Evolutionary conservation across 2,797 vertebrate genomes (phyloP).

Genomic region (Amblyraja radiata): DNA sequence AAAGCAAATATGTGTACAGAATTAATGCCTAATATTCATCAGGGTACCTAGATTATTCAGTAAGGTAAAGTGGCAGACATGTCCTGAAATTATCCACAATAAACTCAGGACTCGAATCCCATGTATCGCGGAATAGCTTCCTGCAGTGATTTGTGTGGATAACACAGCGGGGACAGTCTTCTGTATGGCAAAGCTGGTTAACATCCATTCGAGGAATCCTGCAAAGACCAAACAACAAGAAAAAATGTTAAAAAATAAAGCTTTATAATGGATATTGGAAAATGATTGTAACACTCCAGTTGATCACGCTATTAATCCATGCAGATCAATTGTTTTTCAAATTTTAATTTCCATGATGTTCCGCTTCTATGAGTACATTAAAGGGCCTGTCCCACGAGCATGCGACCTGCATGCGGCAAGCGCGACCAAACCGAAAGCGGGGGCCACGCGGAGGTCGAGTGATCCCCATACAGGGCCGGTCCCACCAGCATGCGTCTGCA

Average conservation of each 20-base stretch:
- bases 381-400: too few relatives aligned
- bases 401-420: too few relatives aligned
- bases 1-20: background rate
- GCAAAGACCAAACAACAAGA: constrained; percentile 41
- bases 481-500: too few relatives aligned
- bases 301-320: background rate
- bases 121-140: constrained; percentile 59
- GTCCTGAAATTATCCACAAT: constrained; percentile 76
- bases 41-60: constrained; percentile 63
- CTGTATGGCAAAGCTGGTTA: constrained; percentile 65
- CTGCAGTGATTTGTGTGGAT: constrained; percentile 40
- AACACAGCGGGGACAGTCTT: constrained; percentile 54
- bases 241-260: background rate
- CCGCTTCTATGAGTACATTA: background rate
- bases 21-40: background rate
- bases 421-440: too few relatives aligned
- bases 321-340: background rate
- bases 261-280: background rate
- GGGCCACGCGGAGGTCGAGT: too few relatives aligned
- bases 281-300: background rate
- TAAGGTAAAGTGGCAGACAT: constrained; percentile 66
- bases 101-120: constrained; percentile 72
- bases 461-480: too few relatives aligned
- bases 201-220: constrained; percentile 45
- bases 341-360: background rate